Evolutionary conservation across 2,113 vertebrate species (phyloP), one percentile per base, ranked within the genome.

Genomic region (Aptenodytes patagonicus): DNA sequence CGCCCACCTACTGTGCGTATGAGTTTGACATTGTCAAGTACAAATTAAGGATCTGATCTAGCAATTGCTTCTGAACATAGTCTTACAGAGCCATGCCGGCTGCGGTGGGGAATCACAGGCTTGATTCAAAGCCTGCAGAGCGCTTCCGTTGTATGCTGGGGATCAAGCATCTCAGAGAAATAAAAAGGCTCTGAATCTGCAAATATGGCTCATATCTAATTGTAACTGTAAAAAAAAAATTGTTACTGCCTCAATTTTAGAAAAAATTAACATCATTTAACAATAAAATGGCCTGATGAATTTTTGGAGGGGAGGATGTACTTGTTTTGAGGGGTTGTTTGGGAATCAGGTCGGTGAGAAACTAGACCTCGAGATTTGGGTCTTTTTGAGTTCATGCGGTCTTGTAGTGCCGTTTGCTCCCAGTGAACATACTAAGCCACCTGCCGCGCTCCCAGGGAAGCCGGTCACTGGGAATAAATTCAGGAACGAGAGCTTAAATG

Each of bases 1-100:
- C 34, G 2, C 46, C 46, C 69, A 83, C 84, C 46, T 66, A 29
- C 83, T 77, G 79, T 52, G 68, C 0, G 0, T 60, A 31, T 47
- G 69, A 94, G 72, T 32, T 68, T 89, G 90, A 61, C 44, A 17
- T 51, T 80, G 64, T 83, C 83, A 91, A 92, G 78, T 65, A 85
- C 87, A 95, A 91, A 94, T 95, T 86, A 93, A 88, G 58, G 71
- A 87, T 69, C 62, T 83, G 82, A 94, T 94, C 71, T 40, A 64
- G 40, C 38, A 52, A 49, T 82, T 76, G 44, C 86, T 76, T 79
- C 58, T 4, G 5, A 70, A 32, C 0, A 0, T 6, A 17, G 55
- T 0, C 32, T 34, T 10, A 21, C 9, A 65, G 70, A 88, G 46
- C 16, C 1, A 3, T 18, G n/a, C 65, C 0, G 2, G 31, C 47